Base-by-base conservation (phyloP, 2,888 invertebrate species). In the Pachydiplax longipennis region DNA sequence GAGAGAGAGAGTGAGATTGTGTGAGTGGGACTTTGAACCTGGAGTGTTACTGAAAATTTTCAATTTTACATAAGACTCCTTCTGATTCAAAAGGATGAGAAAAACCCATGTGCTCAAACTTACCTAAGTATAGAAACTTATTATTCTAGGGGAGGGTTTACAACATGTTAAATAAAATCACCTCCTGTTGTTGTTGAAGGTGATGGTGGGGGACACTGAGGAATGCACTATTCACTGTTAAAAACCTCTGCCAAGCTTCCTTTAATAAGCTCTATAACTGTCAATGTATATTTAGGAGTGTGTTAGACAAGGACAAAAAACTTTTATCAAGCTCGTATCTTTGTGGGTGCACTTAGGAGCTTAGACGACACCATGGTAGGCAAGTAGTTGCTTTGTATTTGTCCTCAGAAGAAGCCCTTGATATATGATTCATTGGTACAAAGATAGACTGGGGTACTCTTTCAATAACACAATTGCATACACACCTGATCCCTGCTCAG, bases 401-500 rank as follows among this genome's bases (percentile, higher is more conserved):
- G 81, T 61, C 80, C 80, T 81, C 65, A 82, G 90, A 90, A 90
- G 80, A 80, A 90, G 90, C 80, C 80, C 90, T 80, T 90, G 81
- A 91, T 90, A 91, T 91, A 90, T 90, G 83, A 91, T 91, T 91
- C 91, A 90, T 91, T 90, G 91, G 91, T 91, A 91, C 92, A 91
- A 91, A 91, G 91, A 87, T 91, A 92, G 91, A 90, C 90, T 90
- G 91, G 91, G 91, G 90, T 91, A 82, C 81, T 87, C 73, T 91
- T 90, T 90, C 53, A 80, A 91, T 81, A 91, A 91, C 83, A 90
- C 91, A 90, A 53, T 90, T 73, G 73, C 91, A 91, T 91, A 91
- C 91, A 92, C 92, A 92, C 91, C 91, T 92, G 92, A 91, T 91
- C 91, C 91, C 91, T 91, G 92, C 91, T 92, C 92, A 91, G 91